These are phyloP conservation scores for Phoxinus dragarum DNA, from an alignment of 2,797 vertebrate species.

Conservation along the genomic window DNA sequence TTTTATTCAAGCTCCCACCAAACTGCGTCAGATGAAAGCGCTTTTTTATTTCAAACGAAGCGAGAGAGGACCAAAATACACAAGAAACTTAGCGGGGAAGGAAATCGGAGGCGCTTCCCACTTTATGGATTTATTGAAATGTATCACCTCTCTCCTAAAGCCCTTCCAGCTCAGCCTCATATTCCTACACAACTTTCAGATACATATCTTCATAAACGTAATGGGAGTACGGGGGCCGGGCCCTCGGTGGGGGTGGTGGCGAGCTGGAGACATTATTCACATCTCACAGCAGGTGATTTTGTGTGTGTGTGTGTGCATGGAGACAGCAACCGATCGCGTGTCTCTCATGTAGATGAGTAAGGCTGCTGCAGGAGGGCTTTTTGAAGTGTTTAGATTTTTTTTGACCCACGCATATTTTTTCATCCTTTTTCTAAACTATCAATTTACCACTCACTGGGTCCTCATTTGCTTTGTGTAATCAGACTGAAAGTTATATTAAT, in stretches of 20 bases:
- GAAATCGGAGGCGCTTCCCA: constrained; percentile 37
- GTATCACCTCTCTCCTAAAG: constrained; percentile 58
- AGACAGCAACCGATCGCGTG: constrained; percentile 22
- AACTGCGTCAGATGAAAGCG: constrained; percentile 12
- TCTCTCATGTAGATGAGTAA: constrained; percentile 51
- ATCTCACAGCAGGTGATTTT: constrained; percentile 57
- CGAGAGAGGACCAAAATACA: constrained; percentile 34
- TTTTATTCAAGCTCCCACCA: constrained; percentile 30
- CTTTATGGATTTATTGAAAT: constrained; percentile 62
- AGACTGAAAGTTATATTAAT: constrained; percentile 42
- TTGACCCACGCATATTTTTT: background rate
- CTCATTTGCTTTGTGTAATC: constrained; percentile 43
- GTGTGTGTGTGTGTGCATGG: background rate
- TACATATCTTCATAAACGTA: constrained; percentile 64
- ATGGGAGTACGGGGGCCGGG: constrained; percentile 58
- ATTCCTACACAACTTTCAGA: constrained; percentile 60
- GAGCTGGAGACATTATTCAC: constrained; percentile 61
- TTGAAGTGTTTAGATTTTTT: constrained; percentile 45
- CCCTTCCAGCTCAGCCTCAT: constrained; percentile 54
- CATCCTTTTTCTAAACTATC: constrained; percentile 41
- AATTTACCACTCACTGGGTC: constrained; percentile 41
- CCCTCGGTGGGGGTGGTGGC: constrained; percentile 44
- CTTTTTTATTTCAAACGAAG: constrained; percentile 18
- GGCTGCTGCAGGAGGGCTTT: constrained; percentile 3
- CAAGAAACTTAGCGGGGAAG: constrained; percentile 45